A percentile compares a stretch with the other conserved stretches of the same genome.
Conservation (phyloP, 1,140 invertebrate genomes). For the Carposina sasakii region DNA sequence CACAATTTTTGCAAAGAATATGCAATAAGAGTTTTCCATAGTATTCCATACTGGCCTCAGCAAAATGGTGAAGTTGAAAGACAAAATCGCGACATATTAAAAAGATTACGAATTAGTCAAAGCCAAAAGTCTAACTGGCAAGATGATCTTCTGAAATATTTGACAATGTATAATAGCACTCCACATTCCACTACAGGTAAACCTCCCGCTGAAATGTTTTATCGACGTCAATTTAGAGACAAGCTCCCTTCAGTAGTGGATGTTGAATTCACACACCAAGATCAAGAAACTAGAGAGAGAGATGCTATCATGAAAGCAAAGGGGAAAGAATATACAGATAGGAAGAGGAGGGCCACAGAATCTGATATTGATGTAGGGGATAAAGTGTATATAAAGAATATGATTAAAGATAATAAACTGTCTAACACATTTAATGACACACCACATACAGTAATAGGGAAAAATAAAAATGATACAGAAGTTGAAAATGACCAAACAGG, state of each 20-base stretch:
- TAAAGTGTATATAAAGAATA: constrained; percentile 10
- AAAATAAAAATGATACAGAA: too few species aligned
- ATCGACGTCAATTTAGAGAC: constrained; percentile 29
- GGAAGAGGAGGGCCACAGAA: constrained; percentile 4
- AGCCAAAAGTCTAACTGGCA: constrained; percentile 19
- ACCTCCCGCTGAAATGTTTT: constrained; percentile 39
- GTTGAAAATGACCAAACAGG: too few species aligned
- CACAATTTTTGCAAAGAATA: background rate
- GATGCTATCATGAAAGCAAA: constrained; percentile 2
- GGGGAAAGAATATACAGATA: background rate
- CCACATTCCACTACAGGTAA: constrained; percentile 32
- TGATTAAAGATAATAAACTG: constrained; percentile 11
- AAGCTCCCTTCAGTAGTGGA: background rate
- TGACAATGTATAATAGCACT: constrained; percentile 37
- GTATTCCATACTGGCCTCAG: constrained; percentile 6
- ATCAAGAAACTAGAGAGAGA: background rate
- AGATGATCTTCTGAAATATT: constrained; percentile 24
- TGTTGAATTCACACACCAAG: background rate
- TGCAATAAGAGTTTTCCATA: background rate
- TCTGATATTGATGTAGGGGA: background rate
- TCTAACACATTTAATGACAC: too few species aligned
- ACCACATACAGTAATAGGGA: too few species aligned
- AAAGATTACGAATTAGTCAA: constrained; percentile 23
- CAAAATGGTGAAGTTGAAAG: constrained; percentile 39
- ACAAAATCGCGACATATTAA: constrained; percentile 31